Evolutionary conservation across 2,113 vertebrate species (phyloP).

Genomic region (Cnemophilus loriae): DNA sequence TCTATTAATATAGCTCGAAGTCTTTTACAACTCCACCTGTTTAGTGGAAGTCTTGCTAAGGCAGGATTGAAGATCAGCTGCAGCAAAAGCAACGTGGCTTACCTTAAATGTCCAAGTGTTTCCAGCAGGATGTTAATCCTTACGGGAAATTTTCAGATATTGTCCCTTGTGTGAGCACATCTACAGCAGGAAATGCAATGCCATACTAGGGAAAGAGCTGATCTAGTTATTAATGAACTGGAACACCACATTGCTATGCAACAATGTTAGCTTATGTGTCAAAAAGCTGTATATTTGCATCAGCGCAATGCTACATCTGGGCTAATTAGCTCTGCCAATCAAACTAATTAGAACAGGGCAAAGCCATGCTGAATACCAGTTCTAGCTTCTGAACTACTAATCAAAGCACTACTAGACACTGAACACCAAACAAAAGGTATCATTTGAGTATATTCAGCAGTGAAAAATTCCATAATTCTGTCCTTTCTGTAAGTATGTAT

Average conservation of each 20-base stretch:
- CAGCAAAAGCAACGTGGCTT: not conserved
- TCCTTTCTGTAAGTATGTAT: not conserved
- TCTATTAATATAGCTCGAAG: not conserved
- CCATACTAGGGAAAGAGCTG: not conserved
- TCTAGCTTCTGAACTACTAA: not conserved
- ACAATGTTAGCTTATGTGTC: not conserved
- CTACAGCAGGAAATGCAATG: not conserved
- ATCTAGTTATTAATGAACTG: not conserved
- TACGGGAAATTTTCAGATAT: not conserved
- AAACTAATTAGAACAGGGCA: not conserved
- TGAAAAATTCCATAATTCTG: not conserved
- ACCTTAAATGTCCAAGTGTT: not conserved
- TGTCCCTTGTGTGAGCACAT: not conserved
- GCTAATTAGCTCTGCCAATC: not conserved
- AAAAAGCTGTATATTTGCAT: not conserved
- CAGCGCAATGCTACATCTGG: not conserved
- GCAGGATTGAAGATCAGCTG: not conserved
- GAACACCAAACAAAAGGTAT: not conserved
- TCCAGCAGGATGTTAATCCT: not conserved
- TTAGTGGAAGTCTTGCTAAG: not conserved
- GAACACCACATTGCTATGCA: not conserved
- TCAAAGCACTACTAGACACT: not conserved
- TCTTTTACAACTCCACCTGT: not conserved
- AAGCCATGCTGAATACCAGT: not conserved
- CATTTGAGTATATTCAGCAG: not conserved